Base-by-base conservation (phyloP, 2,113 vertebrate species). In the Solea senegalensis region DNA sequence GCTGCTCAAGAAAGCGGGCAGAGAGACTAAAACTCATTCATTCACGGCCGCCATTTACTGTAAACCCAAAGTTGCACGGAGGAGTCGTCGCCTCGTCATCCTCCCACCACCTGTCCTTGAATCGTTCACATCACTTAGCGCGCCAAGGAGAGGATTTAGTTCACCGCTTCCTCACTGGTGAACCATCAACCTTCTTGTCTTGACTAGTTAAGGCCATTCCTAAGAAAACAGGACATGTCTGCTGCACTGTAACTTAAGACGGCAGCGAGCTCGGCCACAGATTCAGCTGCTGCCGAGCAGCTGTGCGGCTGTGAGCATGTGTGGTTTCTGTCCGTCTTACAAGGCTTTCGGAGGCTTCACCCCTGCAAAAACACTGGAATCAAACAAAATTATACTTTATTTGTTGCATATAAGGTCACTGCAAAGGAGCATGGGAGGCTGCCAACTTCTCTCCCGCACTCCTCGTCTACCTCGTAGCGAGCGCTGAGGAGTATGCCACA, bases 371-470 rank as follows among this genome's bases (percentile, higher is more conserved):
- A 84, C 81, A 75, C 15, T 86, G 86, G 51, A 86, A 88, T 86
- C 81, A 85, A 78, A 74, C 85, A 59, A 82, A 94, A 93, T 93
- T 87, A 92, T 93, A 83, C 87, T 84, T 81, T 69, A 84, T 91
- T 92, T 90, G 92, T 92, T 90, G 89, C 91, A 90, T 90, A 89
- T 93, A 94, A 93, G 91, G 93, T 94, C 91, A 94, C 89, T 82
- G 89, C 67, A 92, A 92, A 92, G 94, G 93, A 92, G 77, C 87
- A 87, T 75, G 81, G 69, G 81, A 61, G 57, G 67, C 74, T 80
- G 84, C 86, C 89, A 87, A 80, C 76, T 78, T 81, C 76, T 85
- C 74, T 85, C 82, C 70, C 62, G 58, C 76, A 62, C 82, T 76
- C 76, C 68, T 83, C 28, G 79, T 84, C 88, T 86, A 81, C 83